phyloP scores from a whole-genome alignment of 2,797 vertebrate species.

The Micropoecilia bifurca region DNA sequence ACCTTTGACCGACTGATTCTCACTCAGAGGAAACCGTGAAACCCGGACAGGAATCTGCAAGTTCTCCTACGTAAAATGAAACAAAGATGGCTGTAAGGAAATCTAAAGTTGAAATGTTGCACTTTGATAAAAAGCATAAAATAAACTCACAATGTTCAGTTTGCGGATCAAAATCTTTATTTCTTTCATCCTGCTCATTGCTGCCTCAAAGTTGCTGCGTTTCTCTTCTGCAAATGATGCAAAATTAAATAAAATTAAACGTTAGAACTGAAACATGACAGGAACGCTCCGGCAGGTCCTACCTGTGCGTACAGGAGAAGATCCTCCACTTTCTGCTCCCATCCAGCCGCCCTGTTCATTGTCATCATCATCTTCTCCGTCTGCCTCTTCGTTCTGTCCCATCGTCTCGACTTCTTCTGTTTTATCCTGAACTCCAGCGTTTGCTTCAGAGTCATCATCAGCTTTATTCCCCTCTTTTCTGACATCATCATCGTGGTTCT shows the following conservation, averaged over 20 bases:
- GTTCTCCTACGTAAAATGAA: constrained; percentile 16
- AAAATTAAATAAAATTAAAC: not conserved
- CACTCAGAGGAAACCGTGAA: constrained; percentile 6
- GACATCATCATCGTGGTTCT: not conserved
- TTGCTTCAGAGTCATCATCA: too few relatives aligned
- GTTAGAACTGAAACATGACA: not conserved
- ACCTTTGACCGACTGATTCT: constrained; percentile 71
- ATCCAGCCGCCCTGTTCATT: not conserved
- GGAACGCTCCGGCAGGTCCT: not conserved
- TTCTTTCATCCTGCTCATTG: constrained; percentile 31
- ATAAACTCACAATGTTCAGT: constrained; percentile 55
- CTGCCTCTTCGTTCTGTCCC: not conserved
- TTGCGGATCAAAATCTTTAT: constrained; percentile 46
- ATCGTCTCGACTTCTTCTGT: not conserved
- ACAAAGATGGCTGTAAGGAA: not conserved
- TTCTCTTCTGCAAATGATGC: constrained; percentile 9
- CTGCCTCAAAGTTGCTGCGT: constrained; percentile 1
- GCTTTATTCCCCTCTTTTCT: not conserved
- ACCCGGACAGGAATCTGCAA: constrained; percentile 3
- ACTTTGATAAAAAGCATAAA: not conserved
- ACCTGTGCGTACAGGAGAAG: constrained; percentile 31
- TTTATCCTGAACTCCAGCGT: too few relatives aligned
- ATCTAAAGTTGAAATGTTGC: not conserved
- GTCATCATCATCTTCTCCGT: constrained; percentile 5
- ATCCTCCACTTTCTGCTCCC: constrained; percentile 4